Conservation (phyloP, 2,113 vertebrate genomes). For the Manacus vitellinus region DNA sequence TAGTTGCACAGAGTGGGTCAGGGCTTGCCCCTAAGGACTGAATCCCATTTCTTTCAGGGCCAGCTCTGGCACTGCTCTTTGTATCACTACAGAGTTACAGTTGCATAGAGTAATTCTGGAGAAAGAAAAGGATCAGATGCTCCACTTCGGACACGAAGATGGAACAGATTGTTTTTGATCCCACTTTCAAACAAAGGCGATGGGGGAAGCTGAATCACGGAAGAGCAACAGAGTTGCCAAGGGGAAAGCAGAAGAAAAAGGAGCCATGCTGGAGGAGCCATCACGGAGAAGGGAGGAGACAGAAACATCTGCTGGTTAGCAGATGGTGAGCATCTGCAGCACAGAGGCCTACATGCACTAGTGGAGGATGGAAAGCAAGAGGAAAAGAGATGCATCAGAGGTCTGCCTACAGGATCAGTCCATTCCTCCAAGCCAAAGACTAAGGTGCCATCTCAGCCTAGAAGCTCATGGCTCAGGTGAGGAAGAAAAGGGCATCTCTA, state of each 20-base stretch:
- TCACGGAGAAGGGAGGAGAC: not conserved
- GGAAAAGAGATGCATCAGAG: not conserved
- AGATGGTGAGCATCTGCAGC: constrained; percentile 47
- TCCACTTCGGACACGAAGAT: not conserved
- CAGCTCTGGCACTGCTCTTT: not conserved
- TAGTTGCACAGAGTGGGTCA: not conserved
- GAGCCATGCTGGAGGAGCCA: not conserved
- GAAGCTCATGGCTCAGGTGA: not conserved
- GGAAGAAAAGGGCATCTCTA: not conserved
- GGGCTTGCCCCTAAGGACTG: not conserved
- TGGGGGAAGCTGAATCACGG: not conserved
- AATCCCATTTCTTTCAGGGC: not conserved
- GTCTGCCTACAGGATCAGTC: not conserved
- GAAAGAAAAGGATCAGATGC: not conserved
- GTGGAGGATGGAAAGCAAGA: not conserved
- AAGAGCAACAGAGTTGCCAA: not conserved
- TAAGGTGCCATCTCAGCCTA: not conserved
- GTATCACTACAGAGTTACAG: not conserved
- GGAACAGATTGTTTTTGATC: not conserved
- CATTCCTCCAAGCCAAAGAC: not conserved
- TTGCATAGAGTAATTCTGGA: not conserved
- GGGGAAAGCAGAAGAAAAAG: not conserved
- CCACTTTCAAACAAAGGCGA: not conserved
- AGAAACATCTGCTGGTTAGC: constrained; percentile 32
- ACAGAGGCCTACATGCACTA: not conserved